Evolutionary conservation across 2,113 vertebrate genomes (phyloP), one percentile per base, ranked within the genome.

Genomic region (Rhea americana): DNA sequence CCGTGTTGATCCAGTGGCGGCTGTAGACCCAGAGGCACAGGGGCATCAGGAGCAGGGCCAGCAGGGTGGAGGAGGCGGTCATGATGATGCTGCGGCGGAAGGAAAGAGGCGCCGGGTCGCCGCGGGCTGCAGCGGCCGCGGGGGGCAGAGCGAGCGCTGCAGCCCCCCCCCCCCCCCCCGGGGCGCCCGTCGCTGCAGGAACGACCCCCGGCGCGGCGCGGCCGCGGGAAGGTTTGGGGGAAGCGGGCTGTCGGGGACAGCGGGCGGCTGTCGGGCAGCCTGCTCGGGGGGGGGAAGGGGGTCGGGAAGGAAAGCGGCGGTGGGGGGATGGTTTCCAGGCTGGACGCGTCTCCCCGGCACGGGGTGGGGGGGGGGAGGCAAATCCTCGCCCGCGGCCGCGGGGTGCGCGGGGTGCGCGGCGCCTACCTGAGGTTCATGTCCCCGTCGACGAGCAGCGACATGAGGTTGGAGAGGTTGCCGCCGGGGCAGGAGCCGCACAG

Each of bases 371-470:
- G 35, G 35, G 35, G 35, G 35, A 6, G 35, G 35, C 35, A 35
- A 35, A 35, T 35, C 35, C 35, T 35, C 35, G 35, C 35, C 41
- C 21, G n/a, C 37, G 37, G n/a, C n/a, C 8, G 41, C 14, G 35
- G 47, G 8, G 26, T 48, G 22, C 41, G 22, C 41, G 13, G 41
- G 41, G 11, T 43, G 41, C 41, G 21, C 39, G 39, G 22, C 25
- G 19, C 67, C 5, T 98, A 99, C 99, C 99, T 99, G 93, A 99
- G 99, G 93, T 99, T 99, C 99, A 99, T 99, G 93, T 99, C 99
- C 37, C 99, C 99, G 95, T 99, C 98, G 82, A 98, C 99, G 95
- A 99, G 98, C 82, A 99, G 98, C 22, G 98, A 98, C 98, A 99
- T 98, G 87, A 99, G 98, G 70, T 99, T 99, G 91, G 99, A 99